Conservation (phyloP, 2,113 vertebrate genomes). For the Aspiorhynchus laticeps region DNA sequence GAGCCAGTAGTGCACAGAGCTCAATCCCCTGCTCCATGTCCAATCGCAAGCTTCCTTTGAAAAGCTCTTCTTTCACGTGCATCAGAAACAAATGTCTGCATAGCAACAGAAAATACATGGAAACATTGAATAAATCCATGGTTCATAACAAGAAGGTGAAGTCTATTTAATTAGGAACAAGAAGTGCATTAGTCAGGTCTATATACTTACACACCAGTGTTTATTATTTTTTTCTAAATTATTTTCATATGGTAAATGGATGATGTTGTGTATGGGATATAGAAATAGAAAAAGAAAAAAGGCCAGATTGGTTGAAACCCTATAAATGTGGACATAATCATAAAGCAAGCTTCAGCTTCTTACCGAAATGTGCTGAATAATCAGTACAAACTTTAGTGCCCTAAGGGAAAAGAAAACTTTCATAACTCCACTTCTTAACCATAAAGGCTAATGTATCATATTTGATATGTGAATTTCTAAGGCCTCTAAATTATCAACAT, state of each 20-base stretch:
- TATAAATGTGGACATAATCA: conserved; percentile 11
- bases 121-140: not conserved
- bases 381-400: not conserved
- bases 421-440: not conserved
- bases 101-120: not conserved
- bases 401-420: not conserved
- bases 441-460: not conserved
- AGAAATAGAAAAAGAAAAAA: not conserved
- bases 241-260: not conserved
- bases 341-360: not conserved
- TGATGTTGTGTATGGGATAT: not conserved
- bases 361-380: conserved; percentile 11
- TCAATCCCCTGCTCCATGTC: conserved; percentile 79
- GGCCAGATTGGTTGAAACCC: not conserved
- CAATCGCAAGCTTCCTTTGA: conserved; percentile 79
- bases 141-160: not conserved
- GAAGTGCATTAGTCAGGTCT: not conserved
- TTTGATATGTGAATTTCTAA: not conserved
- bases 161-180: not conserved
- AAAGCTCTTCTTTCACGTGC: conserved; percentile 84
- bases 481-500: not conserved
- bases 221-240: not conserved
- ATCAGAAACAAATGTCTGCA: conserved; percentile 85
- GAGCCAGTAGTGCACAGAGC: conserved; percentile 82
- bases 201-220: not conserved